phyloP scores from a whole-genome alignment of 2,888 invertebrate species.

The Rhingia campestris region DNA sequence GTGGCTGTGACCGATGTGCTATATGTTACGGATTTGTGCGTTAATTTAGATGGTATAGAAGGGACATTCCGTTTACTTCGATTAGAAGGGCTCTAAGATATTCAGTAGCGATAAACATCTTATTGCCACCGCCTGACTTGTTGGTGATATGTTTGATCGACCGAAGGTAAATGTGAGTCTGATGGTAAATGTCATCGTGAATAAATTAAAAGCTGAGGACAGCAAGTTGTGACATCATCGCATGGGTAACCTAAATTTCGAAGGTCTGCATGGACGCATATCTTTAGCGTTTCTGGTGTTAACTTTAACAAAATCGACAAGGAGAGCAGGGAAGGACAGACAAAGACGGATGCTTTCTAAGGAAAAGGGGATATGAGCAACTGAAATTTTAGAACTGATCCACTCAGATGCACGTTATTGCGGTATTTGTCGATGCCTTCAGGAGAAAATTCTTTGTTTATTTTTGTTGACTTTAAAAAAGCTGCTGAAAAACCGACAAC shows the following conservation, averaged over 20 bases:
- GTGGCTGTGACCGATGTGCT: conserved; percentile 7
- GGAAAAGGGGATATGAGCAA: background rate
- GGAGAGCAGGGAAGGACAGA: too few species aligned
- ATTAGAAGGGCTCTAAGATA: background rate
- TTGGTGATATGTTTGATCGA: conserved; percentile 15
- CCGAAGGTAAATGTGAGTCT: conserved; percentile 7
- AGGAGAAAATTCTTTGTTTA: conserved; percentile 17
- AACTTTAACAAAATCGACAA: conserved; percentile 11
- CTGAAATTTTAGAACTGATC: background rate
- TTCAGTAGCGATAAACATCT: background rate
- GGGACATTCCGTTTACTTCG: conserved; percentile 1
- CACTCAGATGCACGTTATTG: conserved; percentile 6
- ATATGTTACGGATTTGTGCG: conserved; percentile 10
- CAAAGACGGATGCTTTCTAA: background rate
- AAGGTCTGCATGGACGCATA: too few species aligned
- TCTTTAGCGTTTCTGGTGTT: background rate
- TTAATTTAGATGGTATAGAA: conserved; percentile 21
- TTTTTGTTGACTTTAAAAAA: conserved; percentile 29
- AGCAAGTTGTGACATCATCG: conserved; percentile 21
- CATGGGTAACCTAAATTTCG: conserved; percentile 15
- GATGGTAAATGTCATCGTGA: background rate
- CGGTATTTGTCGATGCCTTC: conserved; percentile 5
- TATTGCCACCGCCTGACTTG: conserved; percentile 1
- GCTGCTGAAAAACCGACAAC: background rate
- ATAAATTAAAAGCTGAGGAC: background rate